These are phyloP conservation scores for Leptinotarsa tumamoca DNA, from an alignment of 2,888 invertebrate genomes.

Conservation along the genomic window DNA sequence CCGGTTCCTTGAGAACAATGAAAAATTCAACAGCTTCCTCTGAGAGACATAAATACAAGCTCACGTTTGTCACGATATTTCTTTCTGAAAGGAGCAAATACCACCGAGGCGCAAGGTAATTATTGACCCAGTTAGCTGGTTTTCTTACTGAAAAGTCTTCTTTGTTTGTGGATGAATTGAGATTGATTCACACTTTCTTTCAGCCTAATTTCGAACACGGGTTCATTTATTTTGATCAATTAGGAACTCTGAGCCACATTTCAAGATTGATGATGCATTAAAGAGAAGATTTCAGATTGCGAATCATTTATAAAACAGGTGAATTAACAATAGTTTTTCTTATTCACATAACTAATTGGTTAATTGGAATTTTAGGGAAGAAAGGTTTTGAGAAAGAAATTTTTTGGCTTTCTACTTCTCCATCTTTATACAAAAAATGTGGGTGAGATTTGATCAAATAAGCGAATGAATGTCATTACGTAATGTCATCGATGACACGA, in stretches of 20 bases:
- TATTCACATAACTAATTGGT: background rate
- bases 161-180: conserved; percentile 9
- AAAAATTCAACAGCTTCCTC: conserved; percentile 8
- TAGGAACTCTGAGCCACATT: background rate
- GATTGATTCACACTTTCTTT: conserved; percentile 10
- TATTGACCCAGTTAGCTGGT: conserved; percentile 7
- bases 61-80: conserved; percentile 11
- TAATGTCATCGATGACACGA: too few species aligned
- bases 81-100: background rate
- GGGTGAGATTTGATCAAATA: too few species aligned
- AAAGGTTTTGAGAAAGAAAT: too few species aligned
- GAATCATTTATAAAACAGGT: background rate
- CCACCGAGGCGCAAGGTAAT: background rate
- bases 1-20: background rate
- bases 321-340: background rate
- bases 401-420: too few species aligned
- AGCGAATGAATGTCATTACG: too few species aligned
- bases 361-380: too few species aligned
- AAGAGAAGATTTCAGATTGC: background rate
- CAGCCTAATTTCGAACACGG: background rate
- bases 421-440: too few species aligned
- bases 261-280: conserved; percentile 1
- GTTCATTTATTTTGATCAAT: background rate
- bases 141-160: background rate
- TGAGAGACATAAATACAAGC: background rate